Conservation (phyloP, 2,888 invertebrate genomes). For the Caenorhabditis macrosperma region DNA sequence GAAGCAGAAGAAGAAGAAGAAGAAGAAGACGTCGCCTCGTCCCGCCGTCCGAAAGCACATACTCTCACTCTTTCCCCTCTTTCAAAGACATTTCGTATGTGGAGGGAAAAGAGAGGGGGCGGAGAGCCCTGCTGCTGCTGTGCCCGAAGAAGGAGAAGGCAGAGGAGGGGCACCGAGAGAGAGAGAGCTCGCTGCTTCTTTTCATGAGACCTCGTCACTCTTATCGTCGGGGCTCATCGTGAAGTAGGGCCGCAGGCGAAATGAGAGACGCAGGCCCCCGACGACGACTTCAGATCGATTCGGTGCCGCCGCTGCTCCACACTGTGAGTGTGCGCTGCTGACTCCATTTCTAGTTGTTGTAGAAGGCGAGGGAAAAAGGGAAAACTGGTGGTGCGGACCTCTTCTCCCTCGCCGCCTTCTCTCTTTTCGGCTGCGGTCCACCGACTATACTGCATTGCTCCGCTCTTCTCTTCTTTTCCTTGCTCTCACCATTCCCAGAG, state of each 20-base stretch:
- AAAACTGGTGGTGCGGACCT: conserved; percentile 18
- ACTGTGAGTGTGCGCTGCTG: no score
- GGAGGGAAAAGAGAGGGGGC: conserved; percentile 11
- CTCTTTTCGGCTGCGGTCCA: not conserved
- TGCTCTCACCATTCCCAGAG: not conserved
- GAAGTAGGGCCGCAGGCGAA: conserved; percentile 17
- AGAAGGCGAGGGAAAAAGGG: not conserved
- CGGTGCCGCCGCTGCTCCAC: conserved; percentile 22
- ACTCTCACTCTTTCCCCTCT: conserved; percentile 29
- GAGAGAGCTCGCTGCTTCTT: conserved; percentile 21
- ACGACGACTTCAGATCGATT: conserved; percentile 49
- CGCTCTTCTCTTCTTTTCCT: no score
- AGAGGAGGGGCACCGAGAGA: not conserved
- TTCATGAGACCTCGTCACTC: conserved; percentile 29
- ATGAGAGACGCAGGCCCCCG: conserved; percentile 44
- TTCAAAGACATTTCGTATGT: conserved; percentile 37
- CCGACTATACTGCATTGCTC: conserved; percentile 35
- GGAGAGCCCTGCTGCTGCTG: no score
- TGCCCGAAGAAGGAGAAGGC: conserved; percentile 7
- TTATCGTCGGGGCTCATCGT: conserved; percentile 46
- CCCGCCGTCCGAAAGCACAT: not conserved
- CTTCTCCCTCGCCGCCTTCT: not conserved
- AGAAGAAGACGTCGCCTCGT: not conserved
- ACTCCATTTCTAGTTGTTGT: conserved; percentile 20
- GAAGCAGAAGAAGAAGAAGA: not conserved